phyloP scores from a whole-genome alignment of 2,113 vertebrate species.

The Carassius gibelio region DNA sequence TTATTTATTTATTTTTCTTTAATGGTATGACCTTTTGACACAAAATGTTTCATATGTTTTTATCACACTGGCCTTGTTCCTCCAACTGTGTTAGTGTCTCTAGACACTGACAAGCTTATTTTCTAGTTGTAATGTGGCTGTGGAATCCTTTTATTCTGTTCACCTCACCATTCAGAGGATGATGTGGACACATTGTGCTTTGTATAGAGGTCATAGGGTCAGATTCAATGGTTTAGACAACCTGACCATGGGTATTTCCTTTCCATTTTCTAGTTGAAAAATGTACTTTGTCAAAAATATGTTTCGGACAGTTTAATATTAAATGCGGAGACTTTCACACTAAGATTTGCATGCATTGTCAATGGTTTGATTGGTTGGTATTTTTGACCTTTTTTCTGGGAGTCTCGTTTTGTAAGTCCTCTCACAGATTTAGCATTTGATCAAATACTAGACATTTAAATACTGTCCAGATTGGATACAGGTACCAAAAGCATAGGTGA shows the following conservation, averaged over 20 bases:
- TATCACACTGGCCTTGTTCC: constrained; percentile 3
- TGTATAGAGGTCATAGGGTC: constrained; percentile 8
- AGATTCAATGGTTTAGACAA: neutral
- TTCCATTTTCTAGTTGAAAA: neutral
- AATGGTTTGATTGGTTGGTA: neutral
- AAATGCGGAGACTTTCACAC: neutral
- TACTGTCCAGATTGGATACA: neutral
- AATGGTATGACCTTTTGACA: constrained; percentile 1
- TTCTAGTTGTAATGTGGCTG: neutral
- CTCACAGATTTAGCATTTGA: neutral
- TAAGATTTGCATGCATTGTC: neutral
- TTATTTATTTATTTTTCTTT: constrained; percentile 20
- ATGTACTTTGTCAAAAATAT: neutral
- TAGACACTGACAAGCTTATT: constrained; percentile 17
- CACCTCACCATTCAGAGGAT: neutral
- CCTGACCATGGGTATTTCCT: neutral
- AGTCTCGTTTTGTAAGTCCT: neutral
- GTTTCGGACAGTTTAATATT: neutral
- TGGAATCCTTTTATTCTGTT: constrained; percentile 3
- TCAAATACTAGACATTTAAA: neutral
- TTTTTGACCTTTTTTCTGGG: neutral
- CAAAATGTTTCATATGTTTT: neutral
- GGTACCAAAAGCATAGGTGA: neutral
- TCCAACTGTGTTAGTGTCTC: neutral
- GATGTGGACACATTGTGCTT: constrained; percentile 17